Conservation (phyloP, 1,140 invertebrate genomes). For the Lucilia sericata region DNA sequence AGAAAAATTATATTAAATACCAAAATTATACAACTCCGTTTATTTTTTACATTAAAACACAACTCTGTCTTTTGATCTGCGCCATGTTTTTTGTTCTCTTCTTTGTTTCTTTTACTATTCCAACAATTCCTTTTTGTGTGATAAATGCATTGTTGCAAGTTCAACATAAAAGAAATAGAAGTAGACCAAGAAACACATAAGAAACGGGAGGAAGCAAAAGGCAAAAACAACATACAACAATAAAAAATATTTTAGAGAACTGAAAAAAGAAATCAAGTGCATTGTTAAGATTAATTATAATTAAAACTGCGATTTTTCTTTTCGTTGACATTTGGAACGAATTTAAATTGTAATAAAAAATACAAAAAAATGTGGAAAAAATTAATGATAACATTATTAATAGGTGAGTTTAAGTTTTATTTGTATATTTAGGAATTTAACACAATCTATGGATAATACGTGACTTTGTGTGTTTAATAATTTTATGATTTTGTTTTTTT, state of each 20-base stretch:
- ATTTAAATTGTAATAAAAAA: not conserved
- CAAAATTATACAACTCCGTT: no score
- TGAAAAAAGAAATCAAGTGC: not conserved
- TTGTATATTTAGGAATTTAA: not conserved
- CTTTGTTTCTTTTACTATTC: not conserved
- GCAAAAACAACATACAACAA: not conserved
- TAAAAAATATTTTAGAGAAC: not conserved
- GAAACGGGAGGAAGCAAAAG: not conserved
- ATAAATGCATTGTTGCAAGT: constrained; percentile 24
- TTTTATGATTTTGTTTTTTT: not conserved
- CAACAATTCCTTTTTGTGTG: not conserved
- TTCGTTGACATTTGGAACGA: not conserved
- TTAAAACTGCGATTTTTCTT: not conserved
- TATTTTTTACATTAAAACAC: not conserved
- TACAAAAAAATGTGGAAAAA: constrained; percentile 28
- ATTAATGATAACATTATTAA: constrained; percentile 6
- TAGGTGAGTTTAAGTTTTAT: constrained; percentile 19
- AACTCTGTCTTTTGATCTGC: not conserved
- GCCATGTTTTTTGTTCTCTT: not conserved
- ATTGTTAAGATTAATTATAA: constrained; percentile 20
- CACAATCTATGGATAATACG: not conserved
- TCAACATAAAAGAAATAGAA: not conserved
- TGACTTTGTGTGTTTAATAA: not conserved
- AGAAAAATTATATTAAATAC: no score
- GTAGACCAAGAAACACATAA: constrained; percentile 1